Conservation (phyloP, 2,113 vertebrate genomes). For the Chloebia gouldiae region DNA sequence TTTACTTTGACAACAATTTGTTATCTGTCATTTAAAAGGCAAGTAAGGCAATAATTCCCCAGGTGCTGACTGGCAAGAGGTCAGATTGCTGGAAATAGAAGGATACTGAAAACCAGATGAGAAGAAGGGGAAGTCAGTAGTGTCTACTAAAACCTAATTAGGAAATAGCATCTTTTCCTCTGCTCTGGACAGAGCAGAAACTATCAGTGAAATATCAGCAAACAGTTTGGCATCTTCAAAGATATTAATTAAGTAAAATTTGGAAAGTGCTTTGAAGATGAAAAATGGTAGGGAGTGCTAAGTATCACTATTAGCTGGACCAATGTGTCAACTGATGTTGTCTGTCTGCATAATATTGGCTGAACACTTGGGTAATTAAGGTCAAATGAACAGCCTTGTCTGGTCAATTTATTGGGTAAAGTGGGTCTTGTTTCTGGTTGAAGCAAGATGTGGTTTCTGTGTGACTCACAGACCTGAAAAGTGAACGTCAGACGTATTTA, state of each 20-base stretch:
- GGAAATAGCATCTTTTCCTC: slow-evolving; percentile 51
- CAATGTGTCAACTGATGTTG: slow-evolving; percentile 55
- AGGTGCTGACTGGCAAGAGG: slow-evolving; percentile 36
- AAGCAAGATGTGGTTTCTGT: slow-evolving; percentile 16
- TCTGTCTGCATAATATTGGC: slow-evolving; percentile 58
- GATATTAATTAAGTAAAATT: slow-evolving; percentile 71
- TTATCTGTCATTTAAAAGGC: slow-evolving; percentile 68
- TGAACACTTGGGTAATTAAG: slow-evolving; percentile 64
- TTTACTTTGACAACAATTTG: slow-evolving; percentile 64
- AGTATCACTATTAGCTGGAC: slow-evolving; percentile 58
- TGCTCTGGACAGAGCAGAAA: slow-evolving; percentile 50
- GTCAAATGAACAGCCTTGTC: slow-evolving; percentile 35
- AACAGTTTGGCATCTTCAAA: slow-evolving; percentile 65
- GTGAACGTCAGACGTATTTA: not conserved
- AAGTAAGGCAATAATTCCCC: slow-evolving; percentile 56
- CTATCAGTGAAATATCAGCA: slow-evolving; percentile 67
- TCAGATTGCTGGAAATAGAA: slow-evolving; percentile 45
- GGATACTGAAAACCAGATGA: slow-evolving; percentile 43
- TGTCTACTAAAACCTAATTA: slow-evolving; percentile 50
- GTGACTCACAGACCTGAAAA: slow-evolving; percentile 19
- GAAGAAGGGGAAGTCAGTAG: slow-evolving; percentile 31
- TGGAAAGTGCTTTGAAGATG: slow-evolving; percentile 72
- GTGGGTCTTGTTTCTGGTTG: not conserved
- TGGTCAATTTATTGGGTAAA: slow-evolving; percentile 40
- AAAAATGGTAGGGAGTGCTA: slow-evolving; percentile 60